Base-by-base conservation (phyloP, 2,797 vertebrate species). In the Emydoidea blandingii region DNA sequence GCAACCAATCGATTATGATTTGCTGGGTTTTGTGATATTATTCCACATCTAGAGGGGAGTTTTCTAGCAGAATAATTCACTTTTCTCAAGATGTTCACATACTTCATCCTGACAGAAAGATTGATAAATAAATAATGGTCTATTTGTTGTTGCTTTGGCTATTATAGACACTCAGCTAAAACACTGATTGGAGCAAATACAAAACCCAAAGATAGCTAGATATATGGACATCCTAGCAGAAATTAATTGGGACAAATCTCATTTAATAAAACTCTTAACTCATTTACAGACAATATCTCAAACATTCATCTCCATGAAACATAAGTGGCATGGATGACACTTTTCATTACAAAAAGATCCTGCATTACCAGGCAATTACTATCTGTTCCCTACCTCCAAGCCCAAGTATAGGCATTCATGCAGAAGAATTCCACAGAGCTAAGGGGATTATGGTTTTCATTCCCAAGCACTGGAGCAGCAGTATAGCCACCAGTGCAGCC, bases 381-480 rank as follows among this genome's bases (percentile, higher is more conserved):
- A 1, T 2, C 83, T 81, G 56, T 37, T 86, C 25, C 27, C 57
- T 94, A 1, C 6, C 68, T 74, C 44, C 57, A 29, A 86, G 79
- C 87, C 5, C 41, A 5, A n/a, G 1, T 31, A 5, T 57, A 4
- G 8, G 57, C 85, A 49, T 11, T 21, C 18, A 25, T 41, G 18
- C 10, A 89, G 29, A 88, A 91, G 85, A 89, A 6, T 4, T 14
- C 25, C 81, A 25, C 72, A 18, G n/a, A 82, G 68, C 29, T 31
- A 87, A 57, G 21, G 79, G 27, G 62, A 52, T 50, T 59, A 14
- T 44, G 23, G 2, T 85, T 91, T 91, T 27, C 8, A 34, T 11
- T 81, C 92, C n/a, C 44, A 91, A 85, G 89, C 9, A 8, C 53
- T 78, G 29, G 9, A 83, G n/a, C 9, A 79, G 25, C n/a, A 87